A percentile compares a stretch with the other conserved stretches of the same genome.
Evolutionary conservation across 2,797 vertebrate genomes (phyloP).

Genomic region (Fistularia commersonii): DNA sequence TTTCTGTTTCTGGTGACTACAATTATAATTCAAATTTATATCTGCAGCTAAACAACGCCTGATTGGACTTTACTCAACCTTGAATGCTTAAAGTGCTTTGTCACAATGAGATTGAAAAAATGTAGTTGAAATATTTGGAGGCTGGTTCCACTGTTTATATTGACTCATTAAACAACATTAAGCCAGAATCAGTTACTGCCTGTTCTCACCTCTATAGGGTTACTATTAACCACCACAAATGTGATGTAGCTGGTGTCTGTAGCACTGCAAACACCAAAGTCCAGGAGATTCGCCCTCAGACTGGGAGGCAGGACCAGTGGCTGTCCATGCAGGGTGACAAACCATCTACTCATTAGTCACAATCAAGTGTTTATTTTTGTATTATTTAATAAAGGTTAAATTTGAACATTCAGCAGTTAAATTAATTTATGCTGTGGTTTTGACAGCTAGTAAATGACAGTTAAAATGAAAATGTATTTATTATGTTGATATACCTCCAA

Average conservation of each 20-base stretch:
- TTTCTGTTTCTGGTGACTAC: too few species aligned
- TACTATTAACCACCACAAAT: slow-evolving; percentile 93
- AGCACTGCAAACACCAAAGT: slow-evolving; percentile 93
- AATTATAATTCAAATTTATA: too few species aligned
- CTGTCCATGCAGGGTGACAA: slow-evolving; percentile 60
- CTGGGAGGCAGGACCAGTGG: slow-evolving; percentile 88
- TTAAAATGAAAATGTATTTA: background rate
- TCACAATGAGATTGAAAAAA: background rate
- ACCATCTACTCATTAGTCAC: background rate
- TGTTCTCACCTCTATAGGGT: slow-evolving; percentile 92
- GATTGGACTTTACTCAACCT: too few species aligned
- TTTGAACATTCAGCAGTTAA: too few species aligned
- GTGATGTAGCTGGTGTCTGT: slow-evolving; percentile 88
- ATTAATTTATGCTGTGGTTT: too few species aligned
- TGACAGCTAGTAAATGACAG: background rate
- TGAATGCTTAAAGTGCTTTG: too few species aligned
- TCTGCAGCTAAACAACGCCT: too few species aligned
- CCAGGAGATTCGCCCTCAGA: slow-evolving; percentile 85
- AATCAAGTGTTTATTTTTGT: background rate
- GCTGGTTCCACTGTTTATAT: background rate
- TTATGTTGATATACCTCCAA: slow-evolving; percentile 80
- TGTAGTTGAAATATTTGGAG: background rate
- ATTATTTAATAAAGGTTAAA: background rate
- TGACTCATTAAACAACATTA: too few species aligned
- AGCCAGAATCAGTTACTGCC: background rate